phyloP scores from a whole-genome alignment of 2,797 vertebrate species.

The Gymnodraco acuticeps region DNA sequence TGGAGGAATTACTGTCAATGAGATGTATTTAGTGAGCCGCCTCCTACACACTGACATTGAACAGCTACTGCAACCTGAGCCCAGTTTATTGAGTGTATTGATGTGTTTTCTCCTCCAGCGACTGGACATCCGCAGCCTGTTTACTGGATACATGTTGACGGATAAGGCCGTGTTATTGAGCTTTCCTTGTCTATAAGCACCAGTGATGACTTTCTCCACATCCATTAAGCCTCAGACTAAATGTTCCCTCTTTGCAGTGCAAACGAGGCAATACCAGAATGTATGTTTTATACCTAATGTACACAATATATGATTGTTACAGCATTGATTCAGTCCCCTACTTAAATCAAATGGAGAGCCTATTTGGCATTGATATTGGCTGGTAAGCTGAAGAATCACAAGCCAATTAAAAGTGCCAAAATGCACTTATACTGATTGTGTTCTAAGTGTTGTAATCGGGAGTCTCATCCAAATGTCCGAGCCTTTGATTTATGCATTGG shows the following conservation, averaged over 20 bases:
- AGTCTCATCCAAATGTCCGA: conserved; percentile 4
- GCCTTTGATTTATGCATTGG: background rate
- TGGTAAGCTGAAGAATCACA: background rate
- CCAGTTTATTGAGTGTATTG: conserved; percentile 10
- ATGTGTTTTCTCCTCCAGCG: conserved; percentile 43
- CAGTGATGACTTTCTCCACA: background rate
- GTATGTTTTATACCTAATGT: background rate
- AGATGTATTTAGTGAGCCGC: background rate
- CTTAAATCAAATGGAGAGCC: conserved; percentile 8
- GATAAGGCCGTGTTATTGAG: conserved; percentile 10
- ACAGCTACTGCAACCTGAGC: conserved; percentile 9
- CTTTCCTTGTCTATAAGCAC: background rate
- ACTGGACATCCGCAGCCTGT: conserved; percentile 6
- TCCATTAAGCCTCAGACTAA: conserved; percentile 21
- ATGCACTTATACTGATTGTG: background rate
- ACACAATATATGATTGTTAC: background rate
- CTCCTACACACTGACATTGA: conserved; percentile 6
- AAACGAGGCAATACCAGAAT: conserved; percentile 1
- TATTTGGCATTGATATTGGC: conserved; percentile 1
- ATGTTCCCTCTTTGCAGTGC: conserved; percentile 5
- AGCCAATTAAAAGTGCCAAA: background rate
- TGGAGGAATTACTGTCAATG: background rate
- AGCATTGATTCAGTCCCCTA: conserved; percentile 1
- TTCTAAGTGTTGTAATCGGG: background rate
- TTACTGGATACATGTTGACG: conserved; percentile 20